phyloP scores from a whole-genome alignment of 2,113 vertebrate species.

The Eulemur macaco region DNA sequence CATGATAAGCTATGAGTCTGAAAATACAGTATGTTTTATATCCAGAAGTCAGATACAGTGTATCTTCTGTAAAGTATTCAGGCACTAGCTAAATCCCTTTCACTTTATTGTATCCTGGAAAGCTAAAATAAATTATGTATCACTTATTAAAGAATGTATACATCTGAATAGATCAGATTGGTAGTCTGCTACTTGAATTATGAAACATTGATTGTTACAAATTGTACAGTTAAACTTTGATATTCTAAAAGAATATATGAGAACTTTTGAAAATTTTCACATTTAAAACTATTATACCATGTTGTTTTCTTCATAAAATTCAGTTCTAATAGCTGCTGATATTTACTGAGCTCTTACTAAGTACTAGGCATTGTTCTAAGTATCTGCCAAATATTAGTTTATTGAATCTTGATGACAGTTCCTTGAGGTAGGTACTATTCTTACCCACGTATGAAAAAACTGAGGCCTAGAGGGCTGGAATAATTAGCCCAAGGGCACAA shows the following conservation, averaged over 20 bases:
- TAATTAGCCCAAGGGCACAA: neutral
- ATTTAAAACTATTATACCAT: constrained; percentile 4
- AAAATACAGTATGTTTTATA: neutral
- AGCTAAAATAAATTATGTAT: neutral
- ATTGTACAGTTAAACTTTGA: neutral
- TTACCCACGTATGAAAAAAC: neutral
- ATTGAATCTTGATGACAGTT: neutral
- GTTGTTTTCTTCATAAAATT: constrained; percentile 21
- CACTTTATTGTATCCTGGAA: neutral
- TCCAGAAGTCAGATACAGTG: neutral
- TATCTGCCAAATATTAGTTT: constrained; percentile 14
- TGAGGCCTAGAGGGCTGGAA: neutral
- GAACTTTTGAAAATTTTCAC: constrained; percentile 15
- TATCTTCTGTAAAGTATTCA: neutral
- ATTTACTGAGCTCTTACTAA: neutral
- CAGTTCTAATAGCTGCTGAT: neutral
- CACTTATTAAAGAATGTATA: constrained; percentile 29
- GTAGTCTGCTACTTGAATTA: neutral
- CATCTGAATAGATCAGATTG: neutral
- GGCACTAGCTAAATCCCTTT: neutral
- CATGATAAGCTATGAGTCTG: neutral
- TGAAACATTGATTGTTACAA: neutral
- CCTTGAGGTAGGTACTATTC: neutral
- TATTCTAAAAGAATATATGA: neutral
- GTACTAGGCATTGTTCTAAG: neutral